Evolutionary conservation across 1,140 invertebrate genomes (phyloP).

Genomic region (Planococcus citri): DNA sequence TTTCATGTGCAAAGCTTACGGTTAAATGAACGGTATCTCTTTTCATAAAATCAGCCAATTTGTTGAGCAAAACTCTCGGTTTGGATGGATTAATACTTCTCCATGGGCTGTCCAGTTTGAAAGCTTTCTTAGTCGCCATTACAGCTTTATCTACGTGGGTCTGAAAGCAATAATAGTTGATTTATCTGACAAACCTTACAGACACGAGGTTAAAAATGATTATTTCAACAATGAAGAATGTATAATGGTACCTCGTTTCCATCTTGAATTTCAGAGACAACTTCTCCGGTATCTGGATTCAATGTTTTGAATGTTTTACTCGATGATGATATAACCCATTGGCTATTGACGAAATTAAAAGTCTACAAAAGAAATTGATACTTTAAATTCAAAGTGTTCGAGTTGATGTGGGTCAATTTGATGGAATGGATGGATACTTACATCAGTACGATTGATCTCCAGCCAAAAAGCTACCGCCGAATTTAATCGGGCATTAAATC

Average conservation of each 20-base stretch:
- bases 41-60: constrained; percentile 70
- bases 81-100: constrained; percentile 79
- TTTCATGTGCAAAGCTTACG: constrained; percentile 50
- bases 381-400: too few relatives aligned
- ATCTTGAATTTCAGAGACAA: too few relatives aligned
- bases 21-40: constrained; percentile 62
- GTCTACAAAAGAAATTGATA: too few relatives aligned
- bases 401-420: too few relatives aligned
- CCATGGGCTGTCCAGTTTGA: constrained; percentile 70
- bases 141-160: constrained; percentile 78
- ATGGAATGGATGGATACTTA: not conserved
- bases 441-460: not conserved
- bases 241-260: too few relatives aligned
- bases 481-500: not conserved
- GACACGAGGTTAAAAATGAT: too few relatives aligned
- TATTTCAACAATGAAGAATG: too few relatives aligned
- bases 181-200: not conserved
- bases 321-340: too few relatives aligned
- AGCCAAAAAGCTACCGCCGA: not conserved
- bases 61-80: constrained; percentile 63
- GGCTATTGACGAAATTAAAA: too few relatives aligned
- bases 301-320: too few relatives aligned
- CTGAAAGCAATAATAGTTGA: constrained; percentile 29
- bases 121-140: constrained; percentile 67
- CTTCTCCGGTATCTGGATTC: too few relatives aligned